phyloP scores from a whole-genome alignment of 2,888 invertebrate genomes.

The Ommatoiulus sabulosus region DNA sequence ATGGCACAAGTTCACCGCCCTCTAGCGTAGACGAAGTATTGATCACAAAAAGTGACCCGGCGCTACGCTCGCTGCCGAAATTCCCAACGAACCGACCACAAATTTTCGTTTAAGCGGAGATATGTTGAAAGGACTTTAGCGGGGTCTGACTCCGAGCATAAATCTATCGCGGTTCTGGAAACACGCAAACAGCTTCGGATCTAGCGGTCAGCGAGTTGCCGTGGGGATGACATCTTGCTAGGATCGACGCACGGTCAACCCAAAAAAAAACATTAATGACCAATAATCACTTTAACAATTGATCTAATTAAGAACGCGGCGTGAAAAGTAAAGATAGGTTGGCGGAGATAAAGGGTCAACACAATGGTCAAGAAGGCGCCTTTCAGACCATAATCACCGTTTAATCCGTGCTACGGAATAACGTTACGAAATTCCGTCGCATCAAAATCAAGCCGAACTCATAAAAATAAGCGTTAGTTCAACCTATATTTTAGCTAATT shows the following conservation, averaged over 20 bases:
- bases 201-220: constrained; percentile 3
- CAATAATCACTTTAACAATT: constrained; percentile 32
- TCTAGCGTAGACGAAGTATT: background rate
- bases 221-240: background rate
- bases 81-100: constrained; percentile 34
- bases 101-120: constrained; percentile 37
- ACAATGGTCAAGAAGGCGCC: constrained; percentile 31
- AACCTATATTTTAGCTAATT: background rate
- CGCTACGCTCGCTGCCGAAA: background rate
- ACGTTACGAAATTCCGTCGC: background rate
- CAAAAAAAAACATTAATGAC: constrained; percentile 23
- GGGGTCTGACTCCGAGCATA: background rate
- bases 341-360: background rate
- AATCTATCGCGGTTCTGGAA: constrained; percentile 18
- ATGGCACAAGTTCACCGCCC: constrained; percentile 26
- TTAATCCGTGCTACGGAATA: background rate
- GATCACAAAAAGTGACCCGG: constrained; percentile 35
- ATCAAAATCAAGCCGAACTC: background rate
- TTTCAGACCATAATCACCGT: background rate
- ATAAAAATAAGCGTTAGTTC: background rate
- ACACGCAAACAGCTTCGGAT: constrained; percentile 31
- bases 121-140: constrained; percentile 29
- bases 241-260: background rate
- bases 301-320: background rate
- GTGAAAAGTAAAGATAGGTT: background rate